Percentiles rank a stretch among this genome's conserved stretches.
These are phyloP conservation scores for Alviniconcha marisindica DNA, from an alignment of 1,140 invertebrate genomes.

Conservation along the genomic window DNA sequence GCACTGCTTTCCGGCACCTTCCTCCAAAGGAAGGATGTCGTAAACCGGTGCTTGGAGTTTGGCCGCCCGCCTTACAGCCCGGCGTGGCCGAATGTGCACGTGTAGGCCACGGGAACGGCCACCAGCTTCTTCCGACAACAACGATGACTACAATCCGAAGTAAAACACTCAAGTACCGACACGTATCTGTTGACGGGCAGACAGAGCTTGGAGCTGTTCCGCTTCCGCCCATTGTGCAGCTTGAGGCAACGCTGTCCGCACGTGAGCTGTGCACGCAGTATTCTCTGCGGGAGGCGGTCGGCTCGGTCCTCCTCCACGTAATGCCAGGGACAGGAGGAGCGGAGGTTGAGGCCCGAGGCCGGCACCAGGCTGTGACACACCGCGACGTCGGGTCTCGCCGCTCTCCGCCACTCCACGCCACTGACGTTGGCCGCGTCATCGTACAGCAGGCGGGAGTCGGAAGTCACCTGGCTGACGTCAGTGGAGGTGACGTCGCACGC, in stretches of 20 bases:
- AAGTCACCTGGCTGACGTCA: too few relatives aligned
- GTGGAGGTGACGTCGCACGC: too few relatives aligned
- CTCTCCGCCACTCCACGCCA: neutral
- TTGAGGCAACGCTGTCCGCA: neutral
- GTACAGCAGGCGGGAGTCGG: too few relatives aligned
- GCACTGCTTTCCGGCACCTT: too few relatives aligned
- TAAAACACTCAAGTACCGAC: neutral
- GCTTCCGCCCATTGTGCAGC: neutral
- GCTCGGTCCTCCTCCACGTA: neutral
- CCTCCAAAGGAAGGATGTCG: too few relatives aligned
- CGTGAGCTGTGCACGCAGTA: slow-evolving; percentile 12
- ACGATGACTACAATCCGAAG: neutral
- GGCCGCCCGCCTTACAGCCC: too few relatives aligned
- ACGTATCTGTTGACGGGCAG: neutral
- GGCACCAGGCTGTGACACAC: neutral
- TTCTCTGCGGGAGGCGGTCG: neutral
- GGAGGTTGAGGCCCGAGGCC: neutral
- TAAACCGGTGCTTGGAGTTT: too few relatives aligned
- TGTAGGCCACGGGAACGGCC: slow-evolving; percentile 14
- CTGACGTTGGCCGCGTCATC: neutral
- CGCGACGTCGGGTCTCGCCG: neutral
- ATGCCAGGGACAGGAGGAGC: slow-evolving; percentile 33
- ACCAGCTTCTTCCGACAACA: neutral
- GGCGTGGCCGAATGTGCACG: neutral
- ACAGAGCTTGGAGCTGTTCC: neutral